Evolutionary conservation across 2,113 vertebrate genomes (phyloP).

Genomic region (Salvator merianae): DNA sequence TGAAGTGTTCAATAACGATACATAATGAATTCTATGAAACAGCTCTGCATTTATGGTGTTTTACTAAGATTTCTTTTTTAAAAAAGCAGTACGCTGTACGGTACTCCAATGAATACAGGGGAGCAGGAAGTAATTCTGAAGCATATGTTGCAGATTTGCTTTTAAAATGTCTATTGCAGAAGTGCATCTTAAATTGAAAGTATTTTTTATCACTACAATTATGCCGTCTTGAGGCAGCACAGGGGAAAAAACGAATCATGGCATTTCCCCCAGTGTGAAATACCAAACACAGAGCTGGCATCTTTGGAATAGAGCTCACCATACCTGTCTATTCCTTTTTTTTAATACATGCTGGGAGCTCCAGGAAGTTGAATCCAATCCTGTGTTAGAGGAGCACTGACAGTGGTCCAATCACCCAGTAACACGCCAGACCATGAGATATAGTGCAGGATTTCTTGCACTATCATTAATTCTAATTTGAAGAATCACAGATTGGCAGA

Average conservation of each 20-base stretch:
- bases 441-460: no score
- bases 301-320: no score
- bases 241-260: not conserved
- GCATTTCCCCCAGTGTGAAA: no score
- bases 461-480: no score
- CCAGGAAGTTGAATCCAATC: no score
- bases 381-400: no score
- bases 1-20: not conserved
- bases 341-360: no score
- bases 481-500: no score
- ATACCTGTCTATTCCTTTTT: no score
- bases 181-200: not conserved
- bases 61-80: not conserved
- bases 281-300: no score
- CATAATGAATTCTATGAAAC: not conserved
- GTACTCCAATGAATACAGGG: not conserved
- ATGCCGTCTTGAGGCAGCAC: not conserved
- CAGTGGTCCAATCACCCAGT: no score
- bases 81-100: not conserved
- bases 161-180: slow-evolving; percentile 1
- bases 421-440: no score
- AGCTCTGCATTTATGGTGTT: not conserved
- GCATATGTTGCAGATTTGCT: not conserved
- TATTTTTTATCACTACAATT: slow-evolving; percentile 2
- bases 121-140: not conserved